Percentiles rank a stretch among this genome's conserved stretches.
These are phyloP conservation scores for Chaunax sp. DNA, from an alignment of 2,797 vertebrate species.

Conservation along the genomic window DNA sequence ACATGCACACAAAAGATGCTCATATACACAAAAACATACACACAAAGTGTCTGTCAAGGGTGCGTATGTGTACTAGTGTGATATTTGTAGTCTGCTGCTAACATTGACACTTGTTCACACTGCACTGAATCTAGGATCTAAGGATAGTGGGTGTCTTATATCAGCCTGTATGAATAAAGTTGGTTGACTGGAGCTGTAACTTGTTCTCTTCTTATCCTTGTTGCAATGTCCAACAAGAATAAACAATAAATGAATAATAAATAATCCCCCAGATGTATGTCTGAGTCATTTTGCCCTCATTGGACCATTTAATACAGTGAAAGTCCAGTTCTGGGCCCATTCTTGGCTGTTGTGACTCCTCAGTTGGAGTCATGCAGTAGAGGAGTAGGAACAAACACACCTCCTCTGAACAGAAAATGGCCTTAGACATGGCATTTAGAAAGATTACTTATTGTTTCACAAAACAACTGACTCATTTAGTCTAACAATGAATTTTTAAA, in stretches of 20 bases:
- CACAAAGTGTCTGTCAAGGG: background rate
- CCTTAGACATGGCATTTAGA: too few relatives aligned
- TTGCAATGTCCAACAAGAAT: background rate
- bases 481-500: conserved; percentile 30
- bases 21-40: background rate
- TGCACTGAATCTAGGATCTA: too few relatives aligned
- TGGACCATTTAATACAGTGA: too few relatives aligned
- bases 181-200: background rate
- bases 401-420: too few relatives aligned
- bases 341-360: too few relatives aligned
- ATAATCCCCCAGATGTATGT: conserved; percentile 30
- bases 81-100: too few relatives aligned
- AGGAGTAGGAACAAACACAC: too few relatives aligned
- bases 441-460: conserved; percentile 41
- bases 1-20: background rate
- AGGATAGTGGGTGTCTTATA: too few relatives aligned
- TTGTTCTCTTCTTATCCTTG: conserved; percentile 1
- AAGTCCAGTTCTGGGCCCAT: too few relatives aligned
- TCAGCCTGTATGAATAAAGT: conserved; percentile 3
- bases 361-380: too few relatives aligned
- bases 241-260: too few relatives aligned
- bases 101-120: too few relatives aligned
- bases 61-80: background rate
- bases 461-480: conserved; percentile 47
- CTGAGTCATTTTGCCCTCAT: conserved; percentile 40